Percentiles rank a stretch among this genome's conserved stretches.
Conservation (phyloP, 2,113 vertebrate genomes). For the Ammodytes dubius region DNA sequence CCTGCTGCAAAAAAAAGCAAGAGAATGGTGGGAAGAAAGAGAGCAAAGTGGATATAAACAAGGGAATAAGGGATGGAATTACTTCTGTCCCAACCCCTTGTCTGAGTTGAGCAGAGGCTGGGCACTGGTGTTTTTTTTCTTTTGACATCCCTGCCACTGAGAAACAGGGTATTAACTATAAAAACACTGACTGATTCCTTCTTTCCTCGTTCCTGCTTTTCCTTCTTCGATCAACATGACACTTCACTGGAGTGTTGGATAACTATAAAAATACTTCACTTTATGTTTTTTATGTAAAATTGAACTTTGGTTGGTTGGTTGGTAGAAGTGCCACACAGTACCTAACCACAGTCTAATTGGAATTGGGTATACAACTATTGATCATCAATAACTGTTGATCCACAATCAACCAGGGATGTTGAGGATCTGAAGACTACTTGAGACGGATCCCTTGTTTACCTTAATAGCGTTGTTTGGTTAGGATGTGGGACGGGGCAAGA, state of each 20-base stretch:
- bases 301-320: conserved; percentile 49
- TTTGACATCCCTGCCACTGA: conserved; percentile 68
- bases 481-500: conserved; percentile 12
- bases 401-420: conserved; percentile 48
- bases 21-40: conserved; percentile 58
- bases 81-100: conserved; percentile 30
- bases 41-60: conserved; percentile 60
- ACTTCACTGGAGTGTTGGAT: conserved; percentile 43
- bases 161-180: conserved; percentile 84
- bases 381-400: conserved; percentile 35
- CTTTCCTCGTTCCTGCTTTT: conserved; percentile 53
- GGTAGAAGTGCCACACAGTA: conserved; percentile 9
- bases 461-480: conserved; percentile 33
- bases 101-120: conserved; percentile 27
- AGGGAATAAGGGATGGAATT: conserved; percentile 52
- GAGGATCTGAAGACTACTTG: conserved; percentile 47
- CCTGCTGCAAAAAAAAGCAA: conserved; percentile 42
- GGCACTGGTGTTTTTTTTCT: conserved; percentile 47
- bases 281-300: conserved; percentile 31
- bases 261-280: conserved; percentile 31
- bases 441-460: conserved; percentile 59
- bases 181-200: conserved; percentile 54
- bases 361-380: conserved; percentile 17
- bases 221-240: conserved; percentile 56
- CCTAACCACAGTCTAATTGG: conserved; percentile 13